Conservation (phyloP, 2,888 invertebrate genomes). For the Hypomecis punctinalis region DNA sequence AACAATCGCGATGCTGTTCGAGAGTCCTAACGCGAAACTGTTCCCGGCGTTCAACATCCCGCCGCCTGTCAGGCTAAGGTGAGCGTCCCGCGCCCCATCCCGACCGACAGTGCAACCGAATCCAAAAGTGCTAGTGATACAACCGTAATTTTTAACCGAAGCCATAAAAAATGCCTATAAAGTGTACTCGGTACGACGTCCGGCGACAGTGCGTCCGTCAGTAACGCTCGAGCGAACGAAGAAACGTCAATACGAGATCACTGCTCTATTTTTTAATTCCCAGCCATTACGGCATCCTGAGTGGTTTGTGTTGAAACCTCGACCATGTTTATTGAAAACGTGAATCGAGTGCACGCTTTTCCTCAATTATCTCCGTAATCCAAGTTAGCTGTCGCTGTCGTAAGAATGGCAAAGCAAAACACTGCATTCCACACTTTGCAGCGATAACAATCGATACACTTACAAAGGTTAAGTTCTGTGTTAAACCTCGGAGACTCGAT, state of each 20-base stretch:
- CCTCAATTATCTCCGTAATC: constrained; percentile 31
- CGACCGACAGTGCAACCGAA: constrained; percentile 38
- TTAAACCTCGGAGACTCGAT: constrained; percentile 14
- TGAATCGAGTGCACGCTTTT: constrained; percentile 36
- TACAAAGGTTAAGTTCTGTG: constrained; percentile 41
- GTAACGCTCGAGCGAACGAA: constrained; percentile 60
- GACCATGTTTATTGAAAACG: constrained; percentile 30
- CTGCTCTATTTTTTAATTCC: constrained; percentile 48
- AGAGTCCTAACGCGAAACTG: constrained; percentile 89
- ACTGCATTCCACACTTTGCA: constrained; percentile 45
- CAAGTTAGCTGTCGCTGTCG: constrained; percentile 19
- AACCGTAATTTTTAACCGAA: constrained; percentile 61
- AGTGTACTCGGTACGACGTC: constrained; percentile 62
- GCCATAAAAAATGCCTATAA: constrained; percentile 65
- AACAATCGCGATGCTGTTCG: constrained; percentile 87
- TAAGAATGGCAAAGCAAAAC: constrained; percentile 40
- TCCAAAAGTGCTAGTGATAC: constrained; percentile 56
- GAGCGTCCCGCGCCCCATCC: constrained; percentile 49
- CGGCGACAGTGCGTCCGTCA: constrained; percentile 63
- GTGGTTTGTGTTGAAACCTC: constrained; percentile 26
- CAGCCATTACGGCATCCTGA: constrained; percentile 41
- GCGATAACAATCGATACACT: constrained; percentile 43
- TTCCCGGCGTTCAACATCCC: constrained; percentile 89
- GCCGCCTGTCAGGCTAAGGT: constrained; percentile 87
- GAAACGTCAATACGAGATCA: constrained; percentile 71